Evolutionary conservation across 1,140 invertebrate genomes (phyloP).

Genomic region (Musca domestica): DNA sequence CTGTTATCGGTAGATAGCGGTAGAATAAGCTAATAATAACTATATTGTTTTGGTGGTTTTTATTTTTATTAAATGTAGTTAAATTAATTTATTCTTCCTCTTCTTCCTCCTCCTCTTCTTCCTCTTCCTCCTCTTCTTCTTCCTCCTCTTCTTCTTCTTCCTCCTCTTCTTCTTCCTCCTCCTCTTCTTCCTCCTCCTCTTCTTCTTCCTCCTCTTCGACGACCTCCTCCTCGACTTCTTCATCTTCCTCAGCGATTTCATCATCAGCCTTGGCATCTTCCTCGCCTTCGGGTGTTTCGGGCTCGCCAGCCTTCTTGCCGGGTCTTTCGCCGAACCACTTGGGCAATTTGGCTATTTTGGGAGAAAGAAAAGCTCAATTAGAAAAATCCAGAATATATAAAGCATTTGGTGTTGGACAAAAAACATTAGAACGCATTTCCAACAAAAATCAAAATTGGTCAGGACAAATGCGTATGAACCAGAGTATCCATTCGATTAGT

Average conservation of each 20-base stretch:
- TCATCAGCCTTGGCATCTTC: conserved; percentile 77
- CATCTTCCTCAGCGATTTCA: conserved; percentile 69
- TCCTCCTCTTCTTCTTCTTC: conserved; percentile 68
- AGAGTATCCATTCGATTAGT: too few relatives aligned
- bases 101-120: conserved; percentile 63
- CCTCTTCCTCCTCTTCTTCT: conserved; percentile 62
- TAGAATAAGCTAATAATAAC: conserved; percentile 53
- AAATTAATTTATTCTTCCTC: conserved; percentile 59
- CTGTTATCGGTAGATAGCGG: conserved; percentile 2
- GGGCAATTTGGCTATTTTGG: conserved; percentile 74
- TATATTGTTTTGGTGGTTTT: conserved; percentile 51
- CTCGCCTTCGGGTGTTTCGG: conserved; percentile 84
- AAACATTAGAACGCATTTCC: conserved; percentile 1
- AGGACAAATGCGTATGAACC: not conserved
- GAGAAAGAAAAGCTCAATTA: conserved; percentile 4
- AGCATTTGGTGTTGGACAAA: not conserved
- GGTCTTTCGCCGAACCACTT: conserved; percentile 93
- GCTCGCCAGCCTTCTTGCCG: conserved; percentile 84
- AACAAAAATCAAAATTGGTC: conserved; percentile 14
- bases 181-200: conserved; percentile 68
- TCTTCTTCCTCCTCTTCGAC: conserved; percentile 73
- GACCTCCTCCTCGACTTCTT: conserved; percentile 69
- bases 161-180: conserved; percentile 72
- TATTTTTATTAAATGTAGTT: conserved; percentile 44
- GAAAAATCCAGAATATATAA: not conserved